Conservation (phyloP, 2,113 vertebrate genomes). For the Phycodurus eques region DNA sequence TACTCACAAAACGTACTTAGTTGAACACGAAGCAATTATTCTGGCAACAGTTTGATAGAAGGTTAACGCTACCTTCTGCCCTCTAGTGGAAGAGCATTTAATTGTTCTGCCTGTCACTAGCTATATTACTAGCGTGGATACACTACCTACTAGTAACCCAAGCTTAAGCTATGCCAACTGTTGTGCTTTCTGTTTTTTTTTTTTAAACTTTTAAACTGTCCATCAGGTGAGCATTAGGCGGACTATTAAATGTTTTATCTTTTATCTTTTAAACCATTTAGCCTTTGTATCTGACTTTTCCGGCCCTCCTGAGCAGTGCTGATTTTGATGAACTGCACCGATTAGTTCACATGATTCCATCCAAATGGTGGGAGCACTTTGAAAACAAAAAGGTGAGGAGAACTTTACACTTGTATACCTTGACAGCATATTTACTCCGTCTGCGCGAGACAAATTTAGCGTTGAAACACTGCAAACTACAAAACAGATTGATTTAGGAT, state of each 20-base stretch:
- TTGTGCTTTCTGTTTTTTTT: no score
- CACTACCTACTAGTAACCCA: background rate
- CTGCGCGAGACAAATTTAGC: conserved; percentile 10
- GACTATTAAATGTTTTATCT: background rate
- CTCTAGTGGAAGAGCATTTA: no score
- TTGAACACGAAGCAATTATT: no score
- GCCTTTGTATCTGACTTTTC: background rate
- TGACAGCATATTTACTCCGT: conserved; percentile 5
- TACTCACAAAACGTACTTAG: no score
- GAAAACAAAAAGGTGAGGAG: background rate
- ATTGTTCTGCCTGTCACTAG: no score
- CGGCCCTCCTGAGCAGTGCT: no score
- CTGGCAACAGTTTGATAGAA: no score
- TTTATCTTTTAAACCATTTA: background rate
- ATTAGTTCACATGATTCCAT: background rate
- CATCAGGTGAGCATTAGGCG: background rate
- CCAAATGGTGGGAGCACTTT: background rate
- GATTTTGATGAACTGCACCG: background rate
- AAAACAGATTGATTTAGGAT: conserved; percentile 23
- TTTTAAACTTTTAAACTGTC: background rate
- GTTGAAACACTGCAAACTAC: conserved; percentile 14
- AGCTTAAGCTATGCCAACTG: no score
- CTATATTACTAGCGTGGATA: background rate
- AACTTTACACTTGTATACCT: background rate
- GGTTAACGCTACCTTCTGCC: no score